These are phyloP conservation scores for Masticophis lateralis DNA, from an alignment of 2,797 vertebrate species.

Conservation along the genomic window DNA sequence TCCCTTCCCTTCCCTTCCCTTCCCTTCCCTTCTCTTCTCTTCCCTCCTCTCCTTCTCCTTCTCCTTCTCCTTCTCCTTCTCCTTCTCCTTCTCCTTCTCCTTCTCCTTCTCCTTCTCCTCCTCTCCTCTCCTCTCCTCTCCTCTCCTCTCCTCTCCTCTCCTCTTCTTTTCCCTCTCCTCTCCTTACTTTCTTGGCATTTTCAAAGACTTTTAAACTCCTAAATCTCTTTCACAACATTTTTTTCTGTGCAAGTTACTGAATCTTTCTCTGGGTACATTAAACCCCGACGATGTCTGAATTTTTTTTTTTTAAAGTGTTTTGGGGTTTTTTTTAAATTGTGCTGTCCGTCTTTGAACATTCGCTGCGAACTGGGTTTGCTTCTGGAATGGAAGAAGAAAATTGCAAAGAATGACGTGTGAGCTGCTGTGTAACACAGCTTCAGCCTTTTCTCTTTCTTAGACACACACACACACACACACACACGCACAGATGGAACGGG, in stretches of 20 bases:
- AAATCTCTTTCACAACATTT: background rate
- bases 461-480: background rate
- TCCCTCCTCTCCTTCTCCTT: too few species aligned
- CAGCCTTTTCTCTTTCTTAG: background rate
- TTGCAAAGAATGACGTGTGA: background rate
- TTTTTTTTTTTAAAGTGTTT: background rate
- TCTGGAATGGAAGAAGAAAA: background rate
- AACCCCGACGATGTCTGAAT: background rate
- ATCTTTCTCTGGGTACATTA: background rate
- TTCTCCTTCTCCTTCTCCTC: rapidly evolving
- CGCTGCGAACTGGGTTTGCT: background rate
- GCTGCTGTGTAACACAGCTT: background rate
- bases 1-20: too few species aligned
- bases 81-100: rapidly evolving
- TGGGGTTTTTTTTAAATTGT: background rate
- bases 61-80: rapidly evolving
- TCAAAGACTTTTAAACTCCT: background rate
- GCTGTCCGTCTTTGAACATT: background rate
- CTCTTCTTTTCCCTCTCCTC: rapidly evolving
- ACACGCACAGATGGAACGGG: background rate
- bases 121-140: rapidly evolving
- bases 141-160: rapidly evolving
- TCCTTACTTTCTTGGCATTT: background rate
- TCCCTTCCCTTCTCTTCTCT: too few species aligned
- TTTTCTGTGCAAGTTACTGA: background rate